Evolutionary conservation across 2,113 vertebrate genomes (phyloP).

Genomic region (Hemibagrus wyckioides): DNA sequence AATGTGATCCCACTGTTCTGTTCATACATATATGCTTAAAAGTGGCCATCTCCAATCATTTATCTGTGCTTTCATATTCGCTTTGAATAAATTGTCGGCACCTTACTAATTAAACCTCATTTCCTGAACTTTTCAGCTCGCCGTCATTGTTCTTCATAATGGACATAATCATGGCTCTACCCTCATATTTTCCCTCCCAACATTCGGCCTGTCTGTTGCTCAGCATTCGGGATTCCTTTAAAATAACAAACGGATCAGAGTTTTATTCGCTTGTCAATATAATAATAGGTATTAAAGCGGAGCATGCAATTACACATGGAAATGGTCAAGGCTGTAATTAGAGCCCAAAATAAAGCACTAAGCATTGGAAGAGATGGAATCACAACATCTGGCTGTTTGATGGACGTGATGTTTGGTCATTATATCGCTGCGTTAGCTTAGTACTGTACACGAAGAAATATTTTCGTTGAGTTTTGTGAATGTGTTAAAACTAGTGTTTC

Average conservation of each 20-base stretch:
- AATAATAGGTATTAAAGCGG: conserved; percentile 24
- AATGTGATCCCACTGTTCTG: background rate
- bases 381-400: conserved; percentile 41
- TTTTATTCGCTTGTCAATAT: conserved; percentile 47
- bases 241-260: conserved; percentile 32
- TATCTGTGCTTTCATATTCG: background rate
- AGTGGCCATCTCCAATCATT: background rate
- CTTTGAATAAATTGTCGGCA: background rate
- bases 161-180: conserved; percentile 10
- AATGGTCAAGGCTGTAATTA: conserved; percentile 45
- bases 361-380: conserved; percentile 11
- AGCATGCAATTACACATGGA: conserved; percentile 45
- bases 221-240: background rate
- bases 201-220: background rate
- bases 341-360: conserved; percentile 42
- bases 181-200: background rate
- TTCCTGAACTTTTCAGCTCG: background rate
- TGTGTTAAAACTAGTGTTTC: conserved; percentile 3
- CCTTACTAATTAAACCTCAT: background rate
- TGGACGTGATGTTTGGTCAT: background rate
- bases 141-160: conserved; percentile 6
- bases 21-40: background rate
- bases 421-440: background rate
- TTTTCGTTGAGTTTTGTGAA: background rate
- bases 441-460: background rate